Conservation (phyloP, 2,113 vertebrate species). For the Delphinus delphis region DNA sequence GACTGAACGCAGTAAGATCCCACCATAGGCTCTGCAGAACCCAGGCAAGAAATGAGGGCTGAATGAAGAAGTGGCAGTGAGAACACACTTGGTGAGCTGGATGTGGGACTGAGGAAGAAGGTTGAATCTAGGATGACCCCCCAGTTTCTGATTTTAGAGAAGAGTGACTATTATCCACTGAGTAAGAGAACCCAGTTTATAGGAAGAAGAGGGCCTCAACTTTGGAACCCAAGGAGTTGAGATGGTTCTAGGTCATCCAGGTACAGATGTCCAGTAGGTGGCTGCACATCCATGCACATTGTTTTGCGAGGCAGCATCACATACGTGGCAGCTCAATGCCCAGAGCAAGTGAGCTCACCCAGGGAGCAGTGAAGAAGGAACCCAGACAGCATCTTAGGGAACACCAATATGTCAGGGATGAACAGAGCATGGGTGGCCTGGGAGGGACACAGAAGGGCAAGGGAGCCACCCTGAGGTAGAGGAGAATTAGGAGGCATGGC, state of each 20-base stretch:
- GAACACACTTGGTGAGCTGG: not conserved
- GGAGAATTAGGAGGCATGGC: not conserved
- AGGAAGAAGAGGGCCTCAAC: not conserved
- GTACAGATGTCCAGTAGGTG: too few relatives aligned
- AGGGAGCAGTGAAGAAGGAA: not conserved
- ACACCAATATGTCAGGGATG: accelerated
- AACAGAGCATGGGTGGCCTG: not conserved
- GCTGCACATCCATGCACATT: not conserved
- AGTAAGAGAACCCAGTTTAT: not conserved
- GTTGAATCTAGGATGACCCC: not conserved
- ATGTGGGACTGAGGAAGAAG: accelerated
- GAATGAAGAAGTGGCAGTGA: not conserved
- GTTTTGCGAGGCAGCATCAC: not conserved
- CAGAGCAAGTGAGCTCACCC: not conserved
- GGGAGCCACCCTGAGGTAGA: not conserved
- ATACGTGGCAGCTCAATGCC: not conserved
- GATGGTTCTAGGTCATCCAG: not conserved
- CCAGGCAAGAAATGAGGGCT: not conserved
- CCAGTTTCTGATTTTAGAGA: not conserved
- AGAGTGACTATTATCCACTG: not conserved
- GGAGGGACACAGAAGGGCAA: not conserved
- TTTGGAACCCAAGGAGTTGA: not conserved
- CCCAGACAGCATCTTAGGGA: not conserved
- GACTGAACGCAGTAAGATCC: not conserved
- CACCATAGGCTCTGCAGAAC: not conserved